Conservation (phyloP, 2,113 vertebrate species). For the Donacobius atricapilla region DNA sequence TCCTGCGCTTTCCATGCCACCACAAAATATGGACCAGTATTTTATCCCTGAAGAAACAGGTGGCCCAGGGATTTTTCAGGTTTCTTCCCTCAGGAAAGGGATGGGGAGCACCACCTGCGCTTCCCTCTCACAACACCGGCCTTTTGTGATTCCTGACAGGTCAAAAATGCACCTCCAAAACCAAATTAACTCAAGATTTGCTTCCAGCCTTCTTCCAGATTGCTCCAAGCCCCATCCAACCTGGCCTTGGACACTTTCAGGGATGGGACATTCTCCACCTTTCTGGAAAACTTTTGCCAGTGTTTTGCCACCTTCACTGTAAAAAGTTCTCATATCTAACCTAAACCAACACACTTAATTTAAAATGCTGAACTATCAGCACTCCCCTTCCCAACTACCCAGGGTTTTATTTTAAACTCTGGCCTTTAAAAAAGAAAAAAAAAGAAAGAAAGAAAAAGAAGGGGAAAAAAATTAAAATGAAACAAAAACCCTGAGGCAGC, state of each 20-base stretch:
- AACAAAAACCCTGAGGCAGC: neutral
- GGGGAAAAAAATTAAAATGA: neutral
- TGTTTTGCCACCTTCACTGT: neutral
- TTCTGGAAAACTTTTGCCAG: neutral
- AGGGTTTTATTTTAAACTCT: neutral
- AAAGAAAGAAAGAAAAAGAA: accelerated
- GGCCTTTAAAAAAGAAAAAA: neutral
- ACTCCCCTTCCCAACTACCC: neutral
- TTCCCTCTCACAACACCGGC: neutral
- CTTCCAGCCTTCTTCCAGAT: neutral
- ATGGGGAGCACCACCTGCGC: neutral
- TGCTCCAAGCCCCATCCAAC: neutral
- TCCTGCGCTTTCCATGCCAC: accelerated
- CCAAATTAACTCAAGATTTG: neutral
- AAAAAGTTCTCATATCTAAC: neutral
- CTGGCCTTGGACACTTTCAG: neutral
- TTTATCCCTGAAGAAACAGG: neutral
- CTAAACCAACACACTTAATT: neutral
- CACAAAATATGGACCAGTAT: accelerated
- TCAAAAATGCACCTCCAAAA: neutral
- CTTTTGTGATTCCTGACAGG: accelerated
- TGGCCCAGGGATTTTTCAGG: too few species aligned
- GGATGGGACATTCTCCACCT: neutral
- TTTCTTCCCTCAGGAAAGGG: too few species aligned
- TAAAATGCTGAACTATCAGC: neutral